Percentiles rank a stretch among this genome's conserved stretches.
Conservation (phyloP, 2,113 vertebrate species). For the Erpornis zantholeuca region DNA sequence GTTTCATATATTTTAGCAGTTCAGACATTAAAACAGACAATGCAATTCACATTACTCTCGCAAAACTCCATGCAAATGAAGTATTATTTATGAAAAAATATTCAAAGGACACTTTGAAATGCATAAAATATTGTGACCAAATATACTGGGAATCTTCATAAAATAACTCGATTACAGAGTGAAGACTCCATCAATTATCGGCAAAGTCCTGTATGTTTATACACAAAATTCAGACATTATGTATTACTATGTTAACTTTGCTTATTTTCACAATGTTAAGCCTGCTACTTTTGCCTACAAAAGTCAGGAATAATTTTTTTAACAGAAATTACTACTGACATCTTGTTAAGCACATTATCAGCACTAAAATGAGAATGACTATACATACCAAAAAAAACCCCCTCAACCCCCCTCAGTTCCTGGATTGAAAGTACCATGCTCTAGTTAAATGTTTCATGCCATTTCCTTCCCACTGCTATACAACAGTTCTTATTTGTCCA, state of each 20-base stretch:
- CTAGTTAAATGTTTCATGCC: not conserved
- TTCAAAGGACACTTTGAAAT: not conserved
- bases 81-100: not conserved
- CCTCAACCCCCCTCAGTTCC: accelerated
- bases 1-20: not conserved
- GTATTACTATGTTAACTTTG: not conserved
- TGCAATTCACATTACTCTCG: not conserved
- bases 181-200: not conserved
- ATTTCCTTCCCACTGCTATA: not conserved
- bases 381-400: accelerated
- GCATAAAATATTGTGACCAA: not conserved
- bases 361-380: not conserved
- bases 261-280: not conserved
- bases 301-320: not conserved
- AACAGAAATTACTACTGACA: not conserved
- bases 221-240: not conserved
- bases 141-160: not conserved
- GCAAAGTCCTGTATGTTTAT: not conserved
- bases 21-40: not conserved
- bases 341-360: not conserved
- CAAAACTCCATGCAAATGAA: not conserved
- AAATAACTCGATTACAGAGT: not conserved
- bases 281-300: not conserved
- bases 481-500: not conserved
- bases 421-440: not conserved